These are phyloP conservation scores for Palaemon carinicauda DNA, from an alignment of 1,140 invertebrate species.

Conservation along the genomic window DNA sequence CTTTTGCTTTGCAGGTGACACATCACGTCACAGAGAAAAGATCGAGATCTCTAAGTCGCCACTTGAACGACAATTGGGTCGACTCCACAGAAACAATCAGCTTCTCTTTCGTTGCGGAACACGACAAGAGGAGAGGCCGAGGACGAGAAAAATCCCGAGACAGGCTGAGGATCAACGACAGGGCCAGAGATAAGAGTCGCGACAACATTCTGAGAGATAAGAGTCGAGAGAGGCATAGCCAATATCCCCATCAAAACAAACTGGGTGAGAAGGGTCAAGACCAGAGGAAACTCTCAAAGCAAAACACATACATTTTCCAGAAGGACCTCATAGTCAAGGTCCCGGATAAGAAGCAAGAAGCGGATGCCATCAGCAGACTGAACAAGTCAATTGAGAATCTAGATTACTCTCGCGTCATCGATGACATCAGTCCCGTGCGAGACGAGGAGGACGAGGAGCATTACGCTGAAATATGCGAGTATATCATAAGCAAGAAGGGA, in stretches of 20 bases:
- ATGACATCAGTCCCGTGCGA: constrained; percentile 39
- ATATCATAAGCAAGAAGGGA: not conserved
- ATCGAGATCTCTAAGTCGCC: constrained; percentile 45
- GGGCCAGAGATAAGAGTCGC: constrained; percentile 33
- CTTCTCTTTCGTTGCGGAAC: constrained; percentile 38
- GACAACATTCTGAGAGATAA: constrained; percentile 37
- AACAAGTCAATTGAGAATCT: constrained; percentile 42
- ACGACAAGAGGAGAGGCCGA: constrained; percentile 40
- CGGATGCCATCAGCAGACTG: constrained; percentile 30
- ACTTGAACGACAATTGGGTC: constrained; percentile 44
- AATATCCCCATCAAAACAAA: constrained; percentile 26
- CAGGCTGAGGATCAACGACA: constrained; percentile 16
- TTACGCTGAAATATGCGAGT: constrained; percentile 39
- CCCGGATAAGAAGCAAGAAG: constrained; percentile 30
- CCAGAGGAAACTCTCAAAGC: constrained; percentile 46
- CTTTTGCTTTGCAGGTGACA: constrained; percentile 34
- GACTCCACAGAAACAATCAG: constrained; percentile 35
- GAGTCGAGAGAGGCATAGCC: constrained; percentile 10
- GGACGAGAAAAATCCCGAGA: constrained; percentile 40
- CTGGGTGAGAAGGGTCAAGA: constrained; percentile 32
- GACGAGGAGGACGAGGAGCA: constrained; percentile 29
- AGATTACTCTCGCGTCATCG: constrained; percentile 38
- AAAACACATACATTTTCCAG: constrained; percentile 49
- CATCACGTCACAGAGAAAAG: constrained; percentile 57
- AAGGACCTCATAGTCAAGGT: constrained; percentile 17